phyloP scores from a whole-genome alignment of 2,888 invertebrate genomes.

The Drepanosiphum platanoidis region DNA sequence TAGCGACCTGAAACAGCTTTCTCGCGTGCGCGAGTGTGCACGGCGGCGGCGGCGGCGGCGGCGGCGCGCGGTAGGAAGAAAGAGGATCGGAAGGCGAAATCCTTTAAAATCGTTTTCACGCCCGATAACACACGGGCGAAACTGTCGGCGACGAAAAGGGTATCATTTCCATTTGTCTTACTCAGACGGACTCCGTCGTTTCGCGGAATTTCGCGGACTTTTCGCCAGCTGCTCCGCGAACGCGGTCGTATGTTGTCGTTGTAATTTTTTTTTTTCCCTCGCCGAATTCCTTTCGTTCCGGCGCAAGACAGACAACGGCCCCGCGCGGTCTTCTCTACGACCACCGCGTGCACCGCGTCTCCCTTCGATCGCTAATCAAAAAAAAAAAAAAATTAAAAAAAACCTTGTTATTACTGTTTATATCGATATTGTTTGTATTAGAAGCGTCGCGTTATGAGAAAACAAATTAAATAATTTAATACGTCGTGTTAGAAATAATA shows the following conservation, averaged over 20 bases:
- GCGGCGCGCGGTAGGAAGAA: no score
- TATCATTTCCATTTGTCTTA: constrained; percentile 58
- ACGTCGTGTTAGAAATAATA: no score
- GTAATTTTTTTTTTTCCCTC: not conserved
- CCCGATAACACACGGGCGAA: constrained; percentile 46
- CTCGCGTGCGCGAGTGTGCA: not conserved
- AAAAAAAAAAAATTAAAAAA: no score
- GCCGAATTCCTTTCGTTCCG: not conserved
- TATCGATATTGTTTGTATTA: no score
- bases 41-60: no score
- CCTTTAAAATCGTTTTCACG: constrained; percentile 59
- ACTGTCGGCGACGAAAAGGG: constrained; percentile 34
- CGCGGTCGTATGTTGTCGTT: not conserved
- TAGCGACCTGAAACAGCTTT: constrained; percentile 40
- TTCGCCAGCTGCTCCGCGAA: not conserved
- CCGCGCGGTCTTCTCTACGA: not conserved
- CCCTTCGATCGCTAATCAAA: not conserved
- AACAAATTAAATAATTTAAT: no score
- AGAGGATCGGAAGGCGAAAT: constrained; percentile 24
- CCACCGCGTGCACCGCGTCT: not conserved
- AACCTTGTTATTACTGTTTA: no score
- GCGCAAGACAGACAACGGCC: no score
- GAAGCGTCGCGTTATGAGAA: no score
- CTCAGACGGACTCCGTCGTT: constrained; percentile 32
- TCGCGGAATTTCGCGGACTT: not conserved